Evolutionary conservation across 2,888 invertebrate genomes (phyloP), one percentile per base, ranked within the genome.

Genomic region (Drosophila subsilvestris): DNA sequence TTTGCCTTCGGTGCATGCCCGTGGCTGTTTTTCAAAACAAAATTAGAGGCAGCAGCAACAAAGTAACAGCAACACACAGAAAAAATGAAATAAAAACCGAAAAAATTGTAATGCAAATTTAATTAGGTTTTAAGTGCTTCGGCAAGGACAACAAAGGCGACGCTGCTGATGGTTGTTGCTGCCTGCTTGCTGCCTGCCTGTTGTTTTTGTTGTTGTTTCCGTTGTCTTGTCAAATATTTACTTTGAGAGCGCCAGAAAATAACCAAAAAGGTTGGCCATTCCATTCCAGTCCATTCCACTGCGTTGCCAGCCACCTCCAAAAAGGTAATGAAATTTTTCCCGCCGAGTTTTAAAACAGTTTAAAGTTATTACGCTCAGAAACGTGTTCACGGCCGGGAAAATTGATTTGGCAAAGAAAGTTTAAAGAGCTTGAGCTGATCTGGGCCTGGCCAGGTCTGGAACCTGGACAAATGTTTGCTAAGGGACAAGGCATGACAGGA

Each of bases 101-200:
- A 80, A 86, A 88, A 87, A 85, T 86, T 86, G 83, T 86, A 86
- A 86, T 86, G 85, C 88, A 86, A 86, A 86, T 86, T 86, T 86
- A 86, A 86, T 86, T 86, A 86, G 85, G 85, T 86, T 86, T 86
- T 89, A 86, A 86, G 85, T 86, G 85, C 88, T 87, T 80, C 83
- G 82, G 69, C 81, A 73, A 81, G 78, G 79, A 68, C 81, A 68
- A 71, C 71, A 74, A 60, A 74, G 88, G 75, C 80, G 77, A 55
- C 69, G 65, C 12, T 51, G 14, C 37, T n/a, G 32, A 12, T 14
- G 32, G 12, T 12, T 12, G 32, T 32, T 37, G 32, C 32, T 10
- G 12, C 32, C 32, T 32, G 32, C 32, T 5, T 25, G 6, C 25
- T 25, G 14, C 14, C 37, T 37, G 5, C 37, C 37, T 37, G 37